Evolutionary conservation across 64 coral and sea anemone genomes (phyloP).

Genomic region (Montipora foliosa): DNA sequence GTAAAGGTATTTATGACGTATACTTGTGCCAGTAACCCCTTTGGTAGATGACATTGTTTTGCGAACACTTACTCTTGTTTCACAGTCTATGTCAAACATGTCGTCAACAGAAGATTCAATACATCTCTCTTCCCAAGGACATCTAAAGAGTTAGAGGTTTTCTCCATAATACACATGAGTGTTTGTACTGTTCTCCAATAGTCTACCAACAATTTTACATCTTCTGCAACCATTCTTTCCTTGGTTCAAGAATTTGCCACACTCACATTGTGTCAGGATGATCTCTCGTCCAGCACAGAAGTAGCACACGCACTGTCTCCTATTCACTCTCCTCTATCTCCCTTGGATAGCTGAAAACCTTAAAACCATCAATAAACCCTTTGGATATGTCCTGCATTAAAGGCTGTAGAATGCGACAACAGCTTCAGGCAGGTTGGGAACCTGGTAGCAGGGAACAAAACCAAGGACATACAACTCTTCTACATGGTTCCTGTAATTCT

Average conservation of each 20-base stretch:
- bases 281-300: too few species aligned
- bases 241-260: too few species aligned
- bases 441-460: too few species aligned
- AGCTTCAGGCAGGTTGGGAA: too few species aligned
- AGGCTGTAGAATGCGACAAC: constrained; percentile 1
- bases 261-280: too few species aligned
- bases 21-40: constrained; percentile 59
- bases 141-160: not conserved
- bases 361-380: constrained; percentile 42
- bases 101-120: not conserved
- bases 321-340: constrained; percentile 4
- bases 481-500: not conserved
- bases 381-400: constrained; percentile 32
- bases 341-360: constrained; percentile 18
- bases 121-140: constrained; percentile 6
- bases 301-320: too few species aligned
- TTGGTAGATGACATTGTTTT: constrained; percentile 10
- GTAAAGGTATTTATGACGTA: constrained; percentile 62
- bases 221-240: too few species aligned
- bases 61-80: constrained; percentile 13
- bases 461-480: too few species aligned
- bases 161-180: too few species aligned
- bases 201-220: too few species aligned
- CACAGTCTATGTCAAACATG: not conserved
- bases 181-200: too few species aligned